phyloP scores from a whole-genome alignment of 2,113 vertebrate species.

The Vulpes lagopus region DNA sequence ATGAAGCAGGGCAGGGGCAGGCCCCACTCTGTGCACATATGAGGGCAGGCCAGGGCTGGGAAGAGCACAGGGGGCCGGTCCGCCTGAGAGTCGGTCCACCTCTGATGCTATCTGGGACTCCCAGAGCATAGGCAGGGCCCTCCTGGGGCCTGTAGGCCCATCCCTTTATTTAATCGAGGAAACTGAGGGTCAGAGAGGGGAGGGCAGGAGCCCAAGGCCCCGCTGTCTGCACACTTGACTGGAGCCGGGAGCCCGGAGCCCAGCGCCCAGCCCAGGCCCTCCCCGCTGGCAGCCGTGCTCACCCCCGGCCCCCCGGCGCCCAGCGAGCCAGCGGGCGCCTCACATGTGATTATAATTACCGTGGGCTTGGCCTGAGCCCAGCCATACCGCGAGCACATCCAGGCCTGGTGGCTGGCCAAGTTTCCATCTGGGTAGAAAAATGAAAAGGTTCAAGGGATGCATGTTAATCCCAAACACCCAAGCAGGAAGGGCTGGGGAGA shows the following conservation, averaged over 20 bases:
- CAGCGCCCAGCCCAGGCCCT: not conserved
- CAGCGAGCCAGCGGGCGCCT: not conserved
- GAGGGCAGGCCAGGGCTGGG: not conserved
- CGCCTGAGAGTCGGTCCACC: not conserved
- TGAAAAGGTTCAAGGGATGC: conserved; percentile 69
- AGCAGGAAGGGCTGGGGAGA: not conserved
- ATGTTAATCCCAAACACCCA: conserved; percentile 71
- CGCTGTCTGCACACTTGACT: not conserved
- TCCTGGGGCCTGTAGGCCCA: not conserved
- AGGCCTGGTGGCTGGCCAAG: conserved; percentile 70
- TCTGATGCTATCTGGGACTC: not conserved
- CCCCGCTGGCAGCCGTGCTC: not conserved
- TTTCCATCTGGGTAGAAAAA: conserved; percentile 80
- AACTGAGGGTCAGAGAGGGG: not conserved
- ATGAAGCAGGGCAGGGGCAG: not conserved
- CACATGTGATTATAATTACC: conserved; percentile 73
- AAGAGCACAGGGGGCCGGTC: not conserved
- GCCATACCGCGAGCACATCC: conserved; percentile 42
- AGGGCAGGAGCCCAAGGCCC: not conserved
- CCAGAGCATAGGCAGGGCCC: not conserved
- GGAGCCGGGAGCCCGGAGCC: not conserved
- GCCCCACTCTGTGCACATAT: too few relatives aligned
- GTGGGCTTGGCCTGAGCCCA: conserved; percentile 65
- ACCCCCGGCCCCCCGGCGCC: not conserved
- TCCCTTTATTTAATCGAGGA: not conserved